phyloP scores from a whole-genome alignment of 2,888 invertebrate species.

The Odontomyia ornata region DNA sequence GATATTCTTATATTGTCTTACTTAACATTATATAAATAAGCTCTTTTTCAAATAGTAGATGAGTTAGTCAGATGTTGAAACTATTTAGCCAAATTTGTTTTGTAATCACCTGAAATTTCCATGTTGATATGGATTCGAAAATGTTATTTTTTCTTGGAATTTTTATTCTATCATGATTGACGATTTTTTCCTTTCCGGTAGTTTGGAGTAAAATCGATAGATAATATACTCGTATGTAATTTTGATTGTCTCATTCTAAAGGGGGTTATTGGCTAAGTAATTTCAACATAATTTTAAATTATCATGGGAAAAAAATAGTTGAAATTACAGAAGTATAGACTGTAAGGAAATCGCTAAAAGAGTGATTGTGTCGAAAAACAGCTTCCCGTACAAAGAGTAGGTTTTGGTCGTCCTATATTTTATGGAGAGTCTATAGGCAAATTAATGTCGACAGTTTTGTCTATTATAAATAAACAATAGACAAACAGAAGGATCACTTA shows the following conservation, averaged over 20 bases:
- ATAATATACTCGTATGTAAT: not conserved
- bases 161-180: slow-evolving; percentile 4
- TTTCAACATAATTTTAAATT: not conserved
- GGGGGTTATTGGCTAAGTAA: not conserved
- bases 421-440: too few species aligned
- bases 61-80: slow-evolving; percentile 10
- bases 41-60: slow-evolving; percentile 33
- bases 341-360: too few species aligned
- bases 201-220: not conserved
- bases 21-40: slow-evolving; percentile 34
- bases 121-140: not conserved
- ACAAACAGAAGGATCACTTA: too few species aligned
- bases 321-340: too few species aligned
- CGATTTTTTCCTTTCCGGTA: not conserved
- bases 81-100: slow-evolving; percentile 16
- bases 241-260: slow-evolving; percentile 1
- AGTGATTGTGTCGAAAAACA: too few species aligned
- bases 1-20: slow-evolving; percentile 31
- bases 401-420: too few species aligned
- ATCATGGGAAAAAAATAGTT: not conserved
- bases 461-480: too few species aligned
- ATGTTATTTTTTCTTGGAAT: not conserved
- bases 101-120: not conserved
- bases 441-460: too few species aligned
- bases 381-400: too few species aligned